Base-by-base conservation (phyloP, 2,888 invertebrate species). In the Trichopoda pennipes region DNA sequence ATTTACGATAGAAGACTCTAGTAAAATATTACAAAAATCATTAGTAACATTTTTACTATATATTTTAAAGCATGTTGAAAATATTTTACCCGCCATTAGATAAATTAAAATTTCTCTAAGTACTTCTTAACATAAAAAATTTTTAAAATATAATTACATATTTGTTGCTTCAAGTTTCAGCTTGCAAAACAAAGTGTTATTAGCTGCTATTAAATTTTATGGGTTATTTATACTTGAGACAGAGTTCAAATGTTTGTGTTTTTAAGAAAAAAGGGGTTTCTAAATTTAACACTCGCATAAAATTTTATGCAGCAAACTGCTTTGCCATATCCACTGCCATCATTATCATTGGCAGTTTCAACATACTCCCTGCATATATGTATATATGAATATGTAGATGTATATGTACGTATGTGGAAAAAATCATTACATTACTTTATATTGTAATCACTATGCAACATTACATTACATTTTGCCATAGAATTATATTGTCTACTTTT, bases 271-370 rank as follows among this genome's bases (percentile, higher is more conserved):
- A 28, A 28, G 28, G 28, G 6, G 4, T 28, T 28, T 28, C 28
- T 28, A 64, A 58, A 28, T 76, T 76, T 60, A 47, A 32, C 21
- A 60, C 38, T 66, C 64, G 17, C 80, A 66, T 77, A 72, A 77
- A 81, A 73, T 56, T 77, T 60, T 73, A 81, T 81, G 76, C 75
- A 69, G 49, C 14, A 21, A 44, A 44, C 16, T 58, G 53, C 19
- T 64, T 38, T 28, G 38, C 19, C 63, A 42, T 16, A 3, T 42
- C 60, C 35, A 3, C 38, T 12, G 1, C 55, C 21, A 14, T 14
- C 23, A 19, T 14, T 16, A 14, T 44, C 2, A 44, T 16, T 2
- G 42, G 7, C 38, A 44, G 42, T 44, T 44, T n/a, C 16, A 44
- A 4, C n/a, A 3, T 44, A 1, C 0, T 2, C 28, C 8, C 8